phyloP scores from a whole-genome alignment of 2,797 vertebrate species.

The Hippoglossus hippoglossus region DNA sequence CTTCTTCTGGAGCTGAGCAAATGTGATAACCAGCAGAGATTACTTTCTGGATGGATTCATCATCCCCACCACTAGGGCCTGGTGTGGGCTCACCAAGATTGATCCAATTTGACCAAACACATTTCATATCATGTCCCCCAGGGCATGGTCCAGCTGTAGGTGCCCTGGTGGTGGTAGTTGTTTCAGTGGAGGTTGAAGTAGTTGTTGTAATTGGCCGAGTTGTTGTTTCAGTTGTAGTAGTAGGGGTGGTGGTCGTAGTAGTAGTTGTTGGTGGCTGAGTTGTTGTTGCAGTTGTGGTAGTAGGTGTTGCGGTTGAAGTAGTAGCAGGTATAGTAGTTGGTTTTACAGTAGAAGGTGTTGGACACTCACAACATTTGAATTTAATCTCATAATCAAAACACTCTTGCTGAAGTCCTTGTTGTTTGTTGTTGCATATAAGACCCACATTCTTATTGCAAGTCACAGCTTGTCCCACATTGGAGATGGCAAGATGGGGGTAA shows the following conservation, averaged over 20 bases:
- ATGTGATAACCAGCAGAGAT: slow-evolving; percentile 10
- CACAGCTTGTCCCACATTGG: too few relatives aligned
- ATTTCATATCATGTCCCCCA: slow-evolving; percentile 16
- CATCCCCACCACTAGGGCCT: slow-evolving; percentile 47
- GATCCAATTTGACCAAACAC: slow-evolving; percentile 43
- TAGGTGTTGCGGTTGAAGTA: neutral
- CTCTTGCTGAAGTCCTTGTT: too few relatives aligned
- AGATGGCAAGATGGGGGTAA: too few relatives aligned
- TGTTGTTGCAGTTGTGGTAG: neutral
- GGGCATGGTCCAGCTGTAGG: slow-evolving; percentile 4
- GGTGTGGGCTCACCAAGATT: slow-evolving; percentile 35
- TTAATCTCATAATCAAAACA: too few relatives aligned
- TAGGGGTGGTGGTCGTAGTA: neutral
- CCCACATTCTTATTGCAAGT: too few relatives aligned
- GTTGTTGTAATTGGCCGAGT: too few relatives aligned
- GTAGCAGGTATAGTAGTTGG: too few relatives aligned
- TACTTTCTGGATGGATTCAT: slow-evolving; percentile 46
- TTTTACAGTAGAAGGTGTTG: neutral
- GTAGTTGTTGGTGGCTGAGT: neutral
- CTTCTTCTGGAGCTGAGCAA: slow-evolving; percentile 23
- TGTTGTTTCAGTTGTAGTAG: too few relatives aligned
- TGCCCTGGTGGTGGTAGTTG: neutral
- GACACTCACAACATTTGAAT: too few relatives aligned
- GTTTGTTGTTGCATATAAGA: too few relatives aligned
- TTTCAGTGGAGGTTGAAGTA: too few relatives aligned